Base-by-base conservation (phyloP, 2,113 vertebrate species). In the Bothrops jararaca region DNA sequence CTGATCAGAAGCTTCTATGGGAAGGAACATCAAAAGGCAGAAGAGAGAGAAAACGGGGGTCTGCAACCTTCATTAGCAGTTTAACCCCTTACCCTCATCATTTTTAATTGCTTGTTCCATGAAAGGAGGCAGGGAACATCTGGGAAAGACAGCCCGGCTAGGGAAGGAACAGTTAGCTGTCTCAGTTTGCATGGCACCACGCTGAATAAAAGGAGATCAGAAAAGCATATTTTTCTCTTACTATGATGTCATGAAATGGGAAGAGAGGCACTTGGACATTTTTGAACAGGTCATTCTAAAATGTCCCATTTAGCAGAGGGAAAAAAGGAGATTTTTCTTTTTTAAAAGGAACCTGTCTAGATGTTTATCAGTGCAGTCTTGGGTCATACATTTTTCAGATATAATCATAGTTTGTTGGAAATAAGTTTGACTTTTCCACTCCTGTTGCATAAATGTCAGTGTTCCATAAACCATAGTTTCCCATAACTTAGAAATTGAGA, bases 41-140 rank as follows among this genome's bases (percentile, higher is more conserved):
- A 50, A 58, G 54, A 22, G 9, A 91, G 80, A 86, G 54, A 23
- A 53, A 94, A 96, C 93, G 89, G 85, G 95, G 34, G 93, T 60
- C 94, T 89, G 20, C 91, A 56, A 94, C 92, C 92, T 96, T 96
- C 96, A 93, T 95, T 97, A 96, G 94, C 88, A 93, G 94, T 95
- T 96, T 96, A 96, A 96, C 96, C 95, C 96, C 96, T 96, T 95
- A 94, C 95, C 96, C 97, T 95, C 95, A 92, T 97, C 96, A 95
- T 88, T 96, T 97, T 96, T 97, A 97, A 97, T 97, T 97, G 97
- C 97, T 95, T 89, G 1, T 89, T 86, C 86, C 91, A 1, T 85
- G 95, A 95, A 96, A 94, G 90, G 86, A 94, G 91, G 89, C 50
- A 88, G 58, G 88, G 29, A 91, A 58, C 92, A 60, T 92, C 48